Evolutionary conservation across 2,888 invertebrate species (phyloP), one percentile per base, ranked within the genome.

Genomic region (Pachydiplax longipennis): DNA sequence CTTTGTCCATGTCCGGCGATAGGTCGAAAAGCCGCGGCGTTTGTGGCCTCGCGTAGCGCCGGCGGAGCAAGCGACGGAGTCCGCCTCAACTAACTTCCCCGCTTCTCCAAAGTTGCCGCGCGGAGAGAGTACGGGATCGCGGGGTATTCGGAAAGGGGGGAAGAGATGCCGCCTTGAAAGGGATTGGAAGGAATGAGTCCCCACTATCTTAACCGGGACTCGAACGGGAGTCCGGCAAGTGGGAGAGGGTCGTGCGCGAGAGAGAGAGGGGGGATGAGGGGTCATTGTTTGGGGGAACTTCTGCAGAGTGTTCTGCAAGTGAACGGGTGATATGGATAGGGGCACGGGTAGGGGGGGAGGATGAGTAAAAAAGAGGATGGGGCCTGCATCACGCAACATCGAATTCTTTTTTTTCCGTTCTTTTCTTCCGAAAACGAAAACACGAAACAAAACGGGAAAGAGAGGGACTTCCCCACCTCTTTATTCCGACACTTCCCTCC

Each of bases 41-140:
- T 44, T 44, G 37, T 22, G 40, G n/a, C 87, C 61, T 61, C n/a
- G 22, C 87, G 65, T 22, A 87, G 61, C 87, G 87, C 87, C 87
- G 87, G 40, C 37, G 37, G n/a, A 81, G 61, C 87, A 37, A 31
- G 61, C 22, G 22, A 37, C 87, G 87, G 87, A 35, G n/a, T 35
- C 61, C 61, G 35, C 65, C 61, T 58, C 87, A 87, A 87, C 87
- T 87, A 87, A 87, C 87, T 87, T 87, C 87, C 58, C 87, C 87
- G 87, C 87, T 37, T 61, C 61, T 37, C 65, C 87, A 22, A 31
- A 87, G 61, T 61, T 87, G 35, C 87, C 83, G 25, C 65, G 65
- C 8, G 65, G 65, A 10, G 25, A 18, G 18, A 73, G 25, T 31
- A 15, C 73, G 13, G 1, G 25, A 22, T 65, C 25, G 65, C 10